Percentiles rank a stretch among this genome's conserved stretches.
phyloP scores from a whole-genome alignment of 30 jellyfish, hydroid and myxozoan genomes.

The Cassiopea andromeda region DNA sequence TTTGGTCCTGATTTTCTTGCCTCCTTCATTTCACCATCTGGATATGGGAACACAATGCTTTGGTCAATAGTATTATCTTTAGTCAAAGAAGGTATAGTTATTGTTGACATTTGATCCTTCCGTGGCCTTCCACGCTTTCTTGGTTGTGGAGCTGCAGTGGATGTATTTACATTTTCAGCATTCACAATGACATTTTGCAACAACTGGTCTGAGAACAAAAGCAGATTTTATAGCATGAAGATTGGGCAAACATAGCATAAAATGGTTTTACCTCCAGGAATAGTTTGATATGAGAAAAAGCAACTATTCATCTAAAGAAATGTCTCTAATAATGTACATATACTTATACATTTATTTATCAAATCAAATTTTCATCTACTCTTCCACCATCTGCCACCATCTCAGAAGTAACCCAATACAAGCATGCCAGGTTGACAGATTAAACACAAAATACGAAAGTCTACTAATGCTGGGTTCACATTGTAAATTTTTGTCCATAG shows the following conservation, averaged over 20 bases:
- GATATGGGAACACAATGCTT: conserved; percentile 11
- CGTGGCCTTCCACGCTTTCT: conserved; percentile 43
- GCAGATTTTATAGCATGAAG: not conserved
- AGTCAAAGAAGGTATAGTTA: not conserved
- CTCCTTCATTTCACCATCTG: not conserved
- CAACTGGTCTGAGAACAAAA: not conserved
- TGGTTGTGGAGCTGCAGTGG: not conserved
- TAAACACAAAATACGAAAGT: no score
- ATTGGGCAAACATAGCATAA: not conserved
- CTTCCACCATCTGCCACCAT: no score
- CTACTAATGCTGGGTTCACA: no score
- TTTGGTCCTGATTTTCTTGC: conserved; percentile 18
- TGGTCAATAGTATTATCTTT: not conserved
- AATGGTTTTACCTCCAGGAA: no score
- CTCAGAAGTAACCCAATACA: no score
- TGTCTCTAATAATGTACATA: no score
- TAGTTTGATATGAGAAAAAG: no score
- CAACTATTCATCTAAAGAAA: no score
- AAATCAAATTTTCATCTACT: no score
- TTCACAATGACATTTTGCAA: not conserved
- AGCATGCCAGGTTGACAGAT: no score
- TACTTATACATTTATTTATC: no score
- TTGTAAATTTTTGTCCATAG: no score
- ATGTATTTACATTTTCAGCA: not conserved
- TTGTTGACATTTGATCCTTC: not conserved